Conservation (phyloP, 2,113 vertebrate species). For the Caranx ignobilis region DNA sequence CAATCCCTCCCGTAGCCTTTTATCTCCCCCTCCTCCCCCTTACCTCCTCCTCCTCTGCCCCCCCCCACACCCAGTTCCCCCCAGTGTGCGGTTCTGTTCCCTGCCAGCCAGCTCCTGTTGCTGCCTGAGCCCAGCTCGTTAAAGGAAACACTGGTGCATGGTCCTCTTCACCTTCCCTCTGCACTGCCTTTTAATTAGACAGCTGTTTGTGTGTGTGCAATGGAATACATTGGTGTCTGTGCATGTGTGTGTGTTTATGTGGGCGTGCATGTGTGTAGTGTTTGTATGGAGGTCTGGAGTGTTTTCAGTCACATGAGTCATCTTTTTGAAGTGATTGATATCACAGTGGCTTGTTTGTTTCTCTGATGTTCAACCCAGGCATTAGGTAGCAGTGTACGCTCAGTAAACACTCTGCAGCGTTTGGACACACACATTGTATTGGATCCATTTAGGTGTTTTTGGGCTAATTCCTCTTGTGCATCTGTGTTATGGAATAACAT, state of each 20-base stretch:
- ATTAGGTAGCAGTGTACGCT: conserved; percentile 7
- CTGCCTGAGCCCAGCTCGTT: conserved; percentile 73
- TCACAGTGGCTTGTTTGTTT: conserved; percentile 33
- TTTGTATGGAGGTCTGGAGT: neutral
- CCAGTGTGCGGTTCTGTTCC: conserved; percentile 49
- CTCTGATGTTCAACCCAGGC: conserved; percentile 26
- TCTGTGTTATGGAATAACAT: neutral
- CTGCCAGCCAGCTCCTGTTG: conserved; percentile 71
- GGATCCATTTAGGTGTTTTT: neutral
- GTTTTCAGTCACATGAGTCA: conserved; percentile 37
- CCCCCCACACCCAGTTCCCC: conserved; percentile 23
- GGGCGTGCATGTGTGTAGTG: conserved; percentile 10
- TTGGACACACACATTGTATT: neutral
- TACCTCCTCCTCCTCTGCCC: conserved; percentile 4
- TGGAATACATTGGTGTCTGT: conserved; percentile 22
- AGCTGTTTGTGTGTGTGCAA: conserved; percentile 56
- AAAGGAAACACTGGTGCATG: conserved; percentile 73
- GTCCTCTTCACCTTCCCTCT: conserved; percentile 75
- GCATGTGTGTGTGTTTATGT: conserved; percentile 4
- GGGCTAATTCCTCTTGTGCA: no score
- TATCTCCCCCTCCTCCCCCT: conserved; percentile 47
- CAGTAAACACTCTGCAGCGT: neutral
- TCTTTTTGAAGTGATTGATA: conserved; percentile 57
- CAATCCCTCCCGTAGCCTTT: conserved; percentile 71
- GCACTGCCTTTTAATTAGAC: conserved; percentile 80